Evolutionary conservation across 2,888 invertebrate species (phyloP).

Genomic region (Eledona agricola): DNA sequence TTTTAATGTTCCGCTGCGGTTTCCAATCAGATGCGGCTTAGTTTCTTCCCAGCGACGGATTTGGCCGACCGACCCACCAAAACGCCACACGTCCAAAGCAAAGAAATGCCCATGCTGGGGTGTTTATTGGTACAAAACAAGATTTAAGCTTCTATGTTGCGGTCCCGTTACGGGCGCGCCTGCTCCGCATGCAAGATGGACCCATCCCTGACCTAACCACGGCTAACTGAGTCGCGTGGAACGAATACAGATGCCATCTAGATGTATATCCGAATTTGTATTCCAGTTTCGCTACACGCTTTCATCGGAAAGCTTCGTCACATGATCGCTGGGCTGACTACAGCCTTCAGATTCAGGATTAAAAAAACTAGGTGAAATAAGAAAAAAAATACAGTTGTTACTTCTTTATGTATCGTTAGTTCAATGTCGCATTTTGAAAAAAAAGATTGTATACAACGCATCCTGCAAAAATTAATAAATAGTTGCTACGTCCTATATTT

Average conservation of each 20-base stretch:
- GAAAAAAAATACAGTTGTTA: too few relatives aligned
- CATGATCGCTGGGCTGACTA: too few relatives aligned
- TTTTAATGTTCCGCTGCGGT: slow-evolving; percentile 61
- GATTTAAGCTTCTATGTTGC: slow-evolving; percentile 38
- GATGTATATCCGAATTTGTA: slow-evolving; percentile 41
- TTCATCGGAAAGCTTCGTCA: slow-evolving; percentile 17
- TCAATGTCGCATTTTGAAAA: too few relatives aligned
- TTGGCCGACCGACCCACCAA: slow-evolving; percentile 5
- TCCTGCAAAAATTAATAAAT: too few relatives aligned
- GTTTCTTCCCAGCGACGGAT: slow-evolving; percentile 10
- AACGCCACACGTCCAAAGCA: too few relatives aligned
- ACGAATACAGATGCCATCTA: slow-evolving; percentile 50
- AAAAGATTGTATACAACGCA: too few relatives aligned
- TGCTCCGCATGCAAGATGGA: slow-evolving; percentile 53
- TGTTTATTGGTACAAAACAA: slow-evolving; percentile 36
- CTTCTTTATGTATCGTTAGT: too few relatives aligned
- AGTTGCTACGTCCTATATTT: too few relatives aligned
- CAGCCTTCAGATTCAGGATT: too few relatives aligned
- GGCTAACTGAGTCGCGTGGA: slow-evolving; percentile 46
- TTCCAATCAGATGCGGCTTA: slow-evolving; percentile 59
- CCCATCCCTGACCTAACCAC: slow-evolving; percentile 53
- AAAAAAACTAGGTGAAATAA: too few relatives aligned
- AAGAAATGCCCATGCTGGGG: too few relatives aligned
- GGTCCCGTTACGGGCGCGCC: slow-evolving; percentile 50
- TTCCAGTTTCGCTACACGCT: slow-evolving; percentile 28